Base-by-base conservation (phyloP, 2,888 invertebrate genomes). In the Eulithis testata region DNA sequence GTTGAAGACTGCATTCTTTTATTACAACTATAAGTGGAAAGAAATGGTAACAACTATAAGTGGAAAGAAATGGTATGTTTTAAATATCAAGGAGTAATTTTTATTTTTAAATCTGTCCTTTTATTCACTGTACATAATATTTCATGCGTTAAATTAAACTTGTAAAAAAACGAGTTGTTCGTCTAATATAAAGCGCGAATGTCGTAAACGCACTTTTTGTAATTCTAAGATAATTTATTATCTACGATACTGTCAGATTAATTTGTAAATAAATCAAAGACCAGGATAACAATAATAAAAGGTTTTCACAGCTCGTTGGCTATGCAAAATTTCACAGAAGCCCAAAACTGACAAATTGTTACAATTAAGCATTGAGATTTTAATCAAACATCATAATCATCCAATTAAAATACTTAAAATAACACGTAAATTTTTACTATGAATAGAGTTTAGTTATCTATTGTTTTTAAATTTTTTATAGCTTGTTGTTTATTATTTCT, bases 271-370 rank as follows among this genome's bases (percentile, higher is more conserved):
- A 69, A 69, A 71, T 54, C 37, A 45, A n/a, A 51, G 63, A 51
- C 56, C 49, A 63, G 63, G 57, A 57, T 57, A 11, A 59, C 65
- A 72, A 66, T 73, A 73, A 63, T 67, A 66, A 57, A 66, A 44
- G 11, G 12, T 68, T 86, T 83, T 76, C 72, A 84, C 74, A 83
- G 76, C 66, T 76, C 76, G 85, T 85, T 85, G 72, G 69, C 43
- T 82, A 82, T 82, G 85, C 79, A 79, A 83, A 84, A 82, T 75
- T 78, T 77, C 62, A 71, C 70, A 70, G 68, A 69, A 72, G 64
- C 58, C 65, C 68, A 75, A 76, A 77, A 69, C 73, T 75, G 74
- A 76, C 78, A 76, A 73, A 74, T 78, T 79, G 78, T 70, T 70
- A 78, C 81, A 79, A 82, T 84, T 82, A 81, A 73, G 61, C 71